Base-by-base conservation (phyloP, 2,113 vertebrate species). In the Triplophysa siluroides region DNA sequence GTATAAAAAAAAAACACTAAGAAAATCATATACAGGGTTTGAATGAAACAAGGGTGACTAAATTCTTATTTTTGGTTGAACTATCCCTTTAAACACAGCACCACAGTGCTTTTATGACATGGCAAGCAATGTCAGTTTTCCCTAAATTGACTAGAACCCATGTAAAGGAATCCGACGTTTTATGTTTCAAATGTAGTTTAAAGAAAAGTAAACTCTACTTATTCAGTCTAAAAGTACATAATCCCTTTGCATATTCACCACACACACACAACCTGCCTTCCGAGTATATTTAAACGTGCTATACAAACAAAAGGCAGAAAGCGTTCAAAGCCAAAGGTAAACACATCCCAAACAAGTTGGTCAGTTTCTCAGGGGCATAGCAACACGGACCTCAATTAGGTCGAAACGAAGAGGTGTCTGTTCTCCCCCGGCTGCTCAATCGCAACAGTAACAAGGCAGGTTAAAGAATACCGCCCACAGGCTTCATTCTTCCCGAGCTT, bases 361-460 rank as follows among this genome's bases (percentile, higher is more conserved):
- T 89, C 88, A 64, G 90, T 91, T 90, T 88, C 91, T 88, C 60
- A 19, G 26, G 68, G 88, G 89, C 88, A 88, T 90, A 87, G 90
- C 90, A 92, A 93, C 91, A 90, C 89, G 88, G 91, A 88, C 87
- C 82, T 90, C 91, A 93, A 91, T 86, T 91, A 91, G 92, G 93
- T 93, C 90, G 92, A 90, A 92, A 91, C 87, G 86, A 90, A 91
- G 92, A 91, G 90, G 90, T 90, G 88, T 91, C 91, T 91, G 68
- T 54, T 81, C 71, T 79, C 76, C 70, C 77, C 72, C 69, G 61
- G 89, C 87, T 84, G 87, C 89, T 92, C 91, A 91, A 91, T 86
- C 90, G 91, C 87, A 85, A 83, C 87, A 89, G 89, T 91, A 91
- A 93, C 89, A 88, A 92, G 90, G 89, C 69, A 88, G 92, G 88